Evolutionary conservation across 53 echinoderm and acorn worm genomes (phyloP), one percentile per base, ranked within the genome.

Genomic region (Henricia sp.): DNA sequence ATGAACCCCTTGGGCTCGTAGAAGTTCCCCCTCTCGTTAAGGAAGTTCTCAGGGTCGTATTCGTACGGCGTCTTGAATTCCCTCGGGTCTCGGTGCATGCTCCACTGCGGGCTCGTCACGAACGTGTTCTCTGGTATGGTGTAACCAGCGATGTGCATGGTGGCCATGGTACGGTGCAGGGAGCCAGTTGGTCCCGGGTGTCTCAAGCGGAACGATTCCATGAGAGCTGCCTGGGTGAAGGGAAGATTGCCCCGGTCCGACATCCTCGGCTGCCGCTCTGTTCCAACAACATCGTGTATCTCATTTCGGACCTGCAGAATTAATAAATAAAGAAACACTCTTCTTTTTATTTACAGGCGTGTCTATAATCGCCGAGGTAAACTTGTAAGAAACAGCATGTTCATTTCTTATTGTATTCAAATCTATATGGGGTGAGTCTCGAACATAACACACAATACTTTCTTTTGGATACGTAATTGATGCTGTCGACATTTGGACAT

Each of bases 81-180:
- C 24, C 41, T 25, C 26, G 77, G 77, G 17, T 77, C 77, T 60
- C 77, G 58, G 30, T 77, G 77, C 77, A 77, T 77, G 60, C 77
- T 59, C 77, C 77, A 77, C 77, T 77, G 77, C 19, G 77, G 77
- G 19, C 77, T 77, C 59, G 77, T 77, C 30, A 77, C 77, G 44
- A 77, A 77, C 0, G 77, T 77, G 32, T 77, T 60, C 77, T 77
- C 77, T 3, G 77, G 77, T 77, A 77, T 43, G 39, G 77, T 77
- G 60, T 59, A 77, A 36, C 77, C 60, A 0, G 77, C 77, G 27
- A 77, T 58, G 58, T 59, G 77, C 77, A 77, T 77, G 44, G 77
- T 19, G 16, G 77, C 58, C 8, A 46, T 77, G 20, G 77, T 77
- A 13, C 77, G 58, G 44, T 77, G 77, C 16, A 77, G 77, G 29